A percentile compares a stretch with the other conserved stretches of the same genome.
Evolutionary conservation across 2,888 invertebrate species (phyloP).

Genomic region (Lasius fuliginosus): DNA sequence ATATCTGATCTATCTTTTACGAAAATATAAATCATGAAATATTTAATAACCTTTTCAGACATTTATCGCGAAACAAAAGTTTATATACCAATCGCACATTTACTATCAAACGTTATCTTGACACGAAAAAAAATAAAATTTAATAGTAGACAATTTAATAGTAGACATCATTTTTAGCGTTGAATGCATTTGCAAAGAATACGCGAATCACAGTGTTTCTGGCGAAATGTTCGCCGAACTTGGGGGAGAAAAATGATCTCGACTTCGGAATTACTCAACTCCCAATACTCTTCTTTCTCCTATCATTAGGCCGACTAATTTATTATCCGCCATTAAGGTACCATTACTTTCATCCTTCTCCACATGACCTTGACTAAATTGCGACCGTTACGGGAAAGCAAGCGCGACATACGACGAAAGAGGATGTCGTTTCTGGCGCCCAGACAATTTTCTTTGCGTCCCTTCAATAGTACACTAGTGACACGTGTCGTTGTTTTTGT

Average conservation of each 20-base stretch:
- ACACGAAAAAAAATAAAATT: not conserved
- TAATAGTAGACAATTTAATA: not conserved
- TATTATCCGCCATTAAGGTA: constrained; percentile 61
- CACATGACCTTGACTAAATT: constrained; percentile 57
- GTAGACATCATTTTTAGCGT: not conserved
- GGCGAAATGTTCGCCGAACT: not conserved
- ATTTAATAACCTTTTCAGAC: constrained; percentile 4
- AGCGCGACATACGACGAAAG: constrained; percentile 54
- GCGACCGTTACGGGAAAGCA: constrained; percentile 59
- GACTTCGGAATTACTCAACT: constrained; percentile 16
- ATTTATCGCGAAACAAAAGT: not conserved
- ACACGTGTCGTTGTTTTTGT: constrained; percentile 49
- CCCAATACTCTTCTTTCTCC: not conserved
- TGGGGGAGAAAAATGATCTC: constrained; percentile 16
- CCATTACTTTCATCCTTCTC: constrained; percentile 60
- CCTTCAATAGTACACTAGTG: constrained; percentile 59
- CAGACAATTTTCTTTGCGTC: constrained; percentile 67
- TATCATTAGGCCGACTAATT: constrained; percentile 51
- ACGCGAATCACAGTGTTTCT: not conserved
- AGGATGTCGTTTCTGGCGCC: constrained; percentile 44
- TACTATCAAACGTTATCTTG: not conserved
- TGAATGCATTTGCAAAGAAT: not conserved
- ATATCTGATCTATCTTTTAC: not conserved
- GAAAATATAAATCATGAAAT: not conserved
- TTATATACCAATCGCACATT: not conserved